phyloP scores from a whole-genome alignment of 2,797 vertebrate genomes.

The Taeniopygia guttata region DNA sequence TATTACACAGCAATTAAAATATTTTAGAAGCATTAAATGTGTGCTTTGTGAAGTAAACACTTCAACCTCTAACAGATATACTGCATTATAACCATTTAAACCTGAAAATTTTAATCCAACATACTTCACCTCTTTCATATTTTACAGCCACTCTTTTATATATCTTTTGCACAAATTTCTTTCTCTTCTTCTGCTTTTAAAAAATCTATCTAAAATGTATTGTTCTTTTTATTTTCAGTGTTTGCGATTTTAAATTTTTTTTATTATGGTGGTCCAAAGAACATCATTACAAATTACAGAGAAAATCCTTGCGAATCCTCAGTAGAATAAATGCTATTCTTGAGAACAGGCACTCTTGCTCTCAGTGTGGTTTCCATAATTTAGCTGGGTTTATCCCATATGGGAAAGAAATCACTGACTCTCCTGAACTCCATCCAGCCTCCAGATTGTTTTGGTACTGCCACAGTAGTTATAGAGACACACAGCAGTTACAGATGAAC shows the following conservation, averaged over 20 bases:
- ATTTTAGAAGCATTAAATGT: background rate
- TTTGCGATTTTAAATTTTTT: background rate
- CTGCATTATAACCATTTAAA: background rate
- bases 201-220: background rate
- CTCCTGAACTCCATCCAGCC: background rate
- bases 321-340: background rate
- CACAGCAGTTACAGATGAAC: background rate
- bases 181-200: background rate
- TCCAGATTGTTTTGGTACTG: background rate
- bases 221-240: background rate
- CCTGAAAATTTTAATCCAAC: background rate
- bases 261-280: background rate
- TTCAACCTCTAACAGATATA: background rate
- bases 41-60: background rate
- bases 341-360: background rate
- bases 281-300: background rate
- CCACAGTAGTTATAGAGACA: background rate
- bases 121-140: background rate
- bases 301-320: background rate
- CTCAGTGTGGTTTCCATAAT: background rate
- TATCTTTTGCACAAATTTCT: background rate
- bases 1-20: background rate
- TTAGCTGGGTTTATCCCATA: background rate
- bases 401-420: background rate
- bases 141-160: background rate